phyloP scores from a whole-genome alignment of 2,797 vertebrate species.

The Mus spretus region DNA sequence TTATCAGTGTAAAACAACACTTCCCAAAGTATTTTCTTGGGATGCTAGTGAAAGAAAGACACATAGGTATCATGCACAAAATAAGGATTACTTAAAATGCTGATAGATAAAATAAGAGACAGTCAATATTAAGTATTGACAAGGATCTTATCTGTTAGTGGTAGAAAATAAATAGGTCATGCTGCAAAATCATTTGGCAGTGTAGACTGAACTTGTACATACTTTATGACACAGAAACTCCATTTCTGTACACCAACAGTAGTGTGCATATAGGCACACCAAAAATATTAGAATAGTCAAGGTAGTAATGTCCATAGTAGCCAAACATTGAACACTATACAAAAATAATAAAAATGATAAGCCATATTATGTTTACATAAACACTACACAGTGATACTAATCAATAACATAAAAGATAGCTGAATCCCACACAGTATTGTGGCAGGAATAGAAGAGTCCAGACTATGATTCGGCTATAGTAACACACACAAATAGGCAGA shows the following conservation, averaged over 20 bases:
- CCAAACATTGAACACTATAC: not conserved
- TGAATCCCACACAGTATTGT: not conserved
- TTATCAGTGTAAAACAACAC: not conserved
- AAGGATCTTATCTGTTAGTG: not conserved
- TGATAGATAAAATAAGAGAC: slow-evolving; percentile 22
- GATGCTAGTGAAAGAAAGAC: not conserved
- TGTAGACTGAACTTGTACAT: not conserved
- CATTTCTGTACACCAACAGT: not conserved
- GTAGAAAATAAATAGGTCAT: not conserved
- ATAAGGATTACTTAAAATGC: slow-evolving; percentile 14
- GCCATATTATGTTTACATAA: not conserved
- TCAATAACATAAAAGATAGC: not conserved
- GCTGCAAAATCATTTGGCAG: not conserved
- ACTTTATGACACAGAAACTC: not conserved
- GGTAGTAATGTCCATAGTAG: not conserved
- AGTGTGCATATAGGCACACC: not conserved
- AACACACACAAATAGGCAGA: not conserved
- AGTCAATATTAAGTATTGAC: not conserved
- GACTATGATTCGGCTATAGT: not conserved
- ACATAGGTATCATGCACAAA: not conserved
- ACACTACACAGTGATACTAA: not conserved
- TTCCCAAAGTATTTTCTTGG: not conserved
- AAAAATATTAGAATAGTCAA: not conserved
- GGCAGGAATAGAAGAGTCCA: not conserved
- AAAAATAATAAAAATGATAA: not conserved